Conservation (phyloP, 2,113 vertebrate species). For the Irena cyanogastra region DNA sequence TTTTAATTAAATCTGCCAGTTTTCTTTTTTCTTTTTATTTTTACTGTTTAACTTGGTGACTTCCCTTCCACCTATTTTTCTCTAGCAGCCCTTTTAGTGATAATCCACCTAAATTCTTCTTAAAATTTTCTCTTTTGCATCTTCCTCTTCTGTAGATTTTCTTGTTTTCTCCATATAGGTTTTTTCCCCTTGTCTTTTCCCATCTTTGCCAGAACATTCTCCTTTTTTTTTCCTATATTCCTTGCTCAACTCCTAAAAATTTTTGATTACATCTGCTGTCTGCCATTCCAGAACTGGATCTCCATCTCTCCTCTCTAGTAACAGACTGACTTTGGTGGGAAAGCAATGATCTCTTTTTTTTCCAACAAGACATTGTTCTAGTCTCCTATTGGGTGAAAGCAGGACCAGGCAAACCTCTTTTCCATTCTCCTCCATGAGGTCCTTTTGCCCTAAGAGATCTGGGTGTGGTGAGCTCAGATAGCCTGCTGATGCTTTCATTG, state of each 20-base stretch:
- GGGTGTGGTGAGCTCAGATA: constrained; percentile 51
- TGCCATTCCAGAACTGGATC: neutral
- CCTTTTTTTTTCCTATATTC: neutral
- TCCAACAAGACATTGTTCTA: neutral
- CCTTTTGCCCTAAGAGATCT: constrained; percentile 25
- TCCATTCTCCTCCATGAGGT: neutral
- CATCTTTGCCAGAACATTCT: neutral
- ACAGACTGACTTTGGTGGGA: neutral
- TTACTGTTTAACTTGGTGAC: neutral
- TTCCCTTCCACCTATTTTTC: neutral
- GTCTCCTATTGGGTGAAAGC: neutral
- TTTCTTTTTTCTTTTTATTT: neutral
- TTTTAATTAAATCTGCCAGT: neutral
- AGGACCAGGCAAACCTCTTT: neutral
- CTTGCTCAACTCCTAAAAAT: neutral
- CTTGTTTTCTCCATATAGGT: neutral
- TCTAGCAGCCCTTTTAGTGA: neutral
- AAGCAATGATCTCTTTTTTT: neutral
- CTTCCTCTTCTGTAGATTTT: neutral
- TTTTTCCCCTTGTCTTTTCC: neutral
- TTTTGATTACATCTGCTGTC: neutral
- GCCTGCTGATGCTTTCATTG: constrained; percentile 48
- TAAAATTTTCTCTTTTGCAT: neutral
- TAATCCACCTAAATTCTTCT: neutral
- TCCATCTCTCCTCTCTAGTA: neutral